Conservation (phyloP, 2,888 invertebrate genomes). For the Ditylenchus weischeri region DNA sequence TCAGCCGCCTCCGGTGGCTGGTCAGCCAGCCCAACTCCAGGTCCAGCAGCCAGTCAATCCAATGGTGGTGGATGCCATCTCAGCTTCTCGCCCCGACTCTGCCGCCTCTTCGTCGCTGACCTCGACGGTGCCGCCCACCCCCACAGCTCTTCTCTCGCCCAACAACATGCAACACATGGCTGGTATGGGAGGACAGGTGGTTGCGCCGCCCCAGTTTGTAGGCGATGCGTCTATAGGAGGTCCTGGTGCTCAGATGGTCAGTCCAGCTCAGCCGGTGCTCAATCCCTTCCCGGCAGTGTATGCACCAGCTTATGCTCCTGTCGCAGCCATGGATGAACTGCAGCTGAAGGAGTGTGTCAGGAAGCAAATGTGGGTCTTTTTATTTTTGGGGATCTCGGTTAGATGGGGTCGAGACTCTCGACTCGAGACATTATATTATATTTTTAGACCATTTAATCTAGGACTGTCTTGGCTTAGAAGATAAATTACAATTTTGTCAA, state of each 20-base stretch:
- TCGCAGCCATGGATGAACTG: slow-evolving; percentile 36
- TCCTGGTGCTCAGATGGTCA: slow-evolving; percentile 32
- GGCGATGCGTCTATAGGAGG: not conserved
- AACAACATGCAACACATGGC: slow-evolving; percentile 11
- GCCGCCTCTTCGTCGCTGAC: slow-evolving; percentile 32
- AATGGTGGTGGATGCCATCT: not conserved
- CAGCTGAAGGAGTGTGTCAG: slow-evolving; percentile 55
- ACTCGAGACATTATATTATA: too few species aligned
- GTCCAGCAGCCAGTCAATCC: slow-evolving; percentile 1
- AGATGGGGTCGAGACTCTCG: too few species aligned
- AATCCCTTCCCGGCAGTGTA: slow-evolving; percentile 29
- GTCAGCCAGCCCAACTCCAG: not conserved
- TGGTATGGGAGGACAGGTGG: not conserved
- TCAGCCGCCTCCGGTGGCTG: slow-evolving; percentile 11
- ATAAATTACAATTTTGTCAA: too few species aligned
- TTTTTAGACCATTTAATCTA: too few species aligned
- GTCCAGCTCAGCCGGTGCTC: slow-evolving; percentile 36
- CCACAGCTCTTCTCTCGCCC: slow-evolving; percentile 36
- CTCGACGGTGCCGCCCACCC: slow-evolving; percentile 29
- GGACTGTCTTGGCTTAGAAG: too few species aligned
- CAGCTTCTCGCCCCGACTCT: slow-evolving; percentile 35
- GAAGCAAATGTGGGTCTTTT: slow-evolving; percentile 53
- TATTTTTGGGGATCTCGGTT: too few species aligned
- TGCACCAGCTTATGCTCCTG: slow-evolving; percentile 16
- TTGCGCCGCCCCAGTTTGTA: not conserved